These are phyloP conservation scores for Craniophora ligustri DNA, from an alignment of 2,888 invertebrate genomes.

Conservation along the genomic window DNA sequence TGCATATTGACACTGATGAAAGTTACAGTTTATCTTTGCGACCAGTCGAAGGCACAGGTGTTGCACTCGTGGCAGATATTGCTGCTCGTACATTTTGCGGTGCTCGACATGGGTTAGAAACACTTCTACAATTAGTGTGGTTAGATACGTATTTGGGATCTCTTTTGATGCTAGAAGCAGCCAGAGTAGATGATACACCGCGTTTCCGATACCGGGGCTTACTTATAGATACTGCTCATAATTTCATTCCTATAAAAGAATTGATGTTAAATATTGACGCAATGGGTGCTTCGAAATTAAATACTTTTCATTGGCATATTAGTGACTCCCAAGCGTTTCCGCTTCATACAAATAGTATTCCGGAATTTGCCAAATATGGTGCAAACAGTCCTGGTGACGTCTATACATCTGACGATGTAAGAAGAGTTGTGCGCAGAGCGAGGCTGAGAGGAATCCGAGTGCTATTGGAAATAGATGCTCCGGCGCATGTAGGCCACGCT, in stretches of 20 bases:
- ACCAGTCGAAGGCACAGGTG: constrained; percentile 76
- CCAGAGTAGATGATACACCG: constrained; percentile 92
- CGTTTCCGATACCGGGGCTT: constrained; percentile 93
- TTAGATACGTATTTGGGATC: constrained; percentile 89
- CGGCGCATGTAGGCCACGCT: constrained; percentile 94
- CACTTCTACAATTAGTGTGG: constrained; percentile 93
- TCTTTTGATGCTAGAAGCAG: constrained; percentile 90
- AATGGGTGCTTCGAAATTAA: constrained; percentile 96
- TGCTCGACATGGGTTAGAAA: constrained; percentile 92
- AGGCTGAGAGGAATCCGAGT: constrained; percentile 94
- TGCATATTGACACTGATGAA: constrained; percentile 91
- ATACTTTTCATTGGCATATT: constrained; percentile 97
- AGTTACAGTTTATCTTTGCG: constrained; percentile 90
- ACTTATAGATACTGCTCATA: constrained; percentile 96
- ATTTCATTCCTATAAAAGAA: constrained; percentile 92
- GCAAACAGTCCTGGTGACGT: constrained; percentile 93
- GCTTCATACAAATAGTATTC: constrained; percentile 91
- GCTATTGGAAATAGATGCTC: constrained; percentile 95
- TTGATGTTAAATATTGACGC: constrained; percentile 93
- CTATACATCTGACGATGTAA: constrained; percentile 91
- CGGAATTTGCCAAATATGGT: constrained; percentile 93
- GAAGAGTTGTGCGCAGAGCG: constrained; percentile 92
- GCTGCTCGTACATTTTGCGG: constrained; percentile 91
- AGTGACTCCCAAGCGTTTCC: constrained; percentile 97
- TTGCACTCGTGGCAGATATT: constrained; percentile 87